Percentiles rank a stretch among this genome's conserved stretches.
phyloP scores from a whole-genome alignment of 2,888 invertebrate genomes.

The Patella pellucida region DNA sequence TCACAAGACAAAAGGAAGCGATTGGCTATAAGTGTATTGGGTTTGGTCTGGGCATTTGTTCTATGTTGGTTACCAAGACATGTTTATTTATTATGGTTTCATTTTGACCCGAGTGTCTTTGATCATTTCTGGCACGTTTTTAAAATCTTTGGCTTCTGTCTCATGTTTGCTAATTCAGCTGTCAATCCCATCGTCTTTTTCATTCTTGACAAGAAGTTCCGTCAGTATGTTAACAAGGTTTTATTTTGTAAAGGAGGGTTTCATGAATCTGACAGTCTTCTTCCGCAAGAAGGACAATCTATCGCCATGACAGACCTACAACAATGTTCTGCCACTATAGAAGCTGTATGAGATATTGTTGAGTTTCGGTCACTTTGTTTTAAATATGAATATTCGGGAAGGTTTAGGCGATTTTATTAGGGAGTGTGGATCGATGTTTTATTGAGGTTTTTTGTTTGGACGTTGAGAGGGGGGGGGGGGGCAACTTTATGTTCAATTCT shows the following conservation, averaged over 20 bases:
- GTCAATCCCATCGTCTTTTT: constrained; percentile 44
- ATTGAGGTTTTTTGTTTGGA: too few species aligned
- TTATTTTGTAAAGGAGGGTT: constrained; percentile 1
- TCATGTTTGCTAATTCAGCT: constrained; percentile 43
- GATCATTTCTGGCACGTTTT: constrained; percentile 59
- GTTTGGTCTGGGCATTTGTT: constrained; percentile 51
- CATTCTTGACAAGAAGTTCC: constrained; percentile 38
- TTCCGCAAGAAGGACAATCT: neutral
- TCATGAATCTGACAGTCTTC: neutral
- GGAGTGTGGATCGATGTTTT: too few species aligned
- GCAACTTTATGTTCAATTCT: too few species aligned
- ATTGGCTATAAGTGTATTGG: constrained; percentile 45
- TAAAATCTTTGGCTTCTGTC: constrained; percentile 45
- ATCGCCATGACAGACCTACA: constrained; percentile 5
- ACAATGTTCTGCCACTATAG: neutral
- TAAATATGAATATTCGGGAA: too few species aligned
- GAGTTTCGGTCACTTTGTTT: too few species aligned
- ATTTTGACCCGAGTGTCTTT: constrained; percentile 47
- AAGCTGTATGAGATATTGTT: neutral
- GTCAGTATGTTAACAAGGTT: constrained; percentile 26
- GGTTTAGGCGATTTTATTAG: too few species aligned
- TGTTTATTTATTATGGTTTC: constrained; percentile 55
- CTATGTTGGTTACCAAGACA: constrained; percentile 59
- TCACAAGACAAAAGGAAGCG: constrained; percentile 23
- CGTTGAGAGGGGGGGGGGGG: too few species aligned